These are phyloP conservation scores for Drosophila micromelanica DNA, from an alignment of 1,140 invertebrate genomes.

Conservation along the genomic window DNA sequence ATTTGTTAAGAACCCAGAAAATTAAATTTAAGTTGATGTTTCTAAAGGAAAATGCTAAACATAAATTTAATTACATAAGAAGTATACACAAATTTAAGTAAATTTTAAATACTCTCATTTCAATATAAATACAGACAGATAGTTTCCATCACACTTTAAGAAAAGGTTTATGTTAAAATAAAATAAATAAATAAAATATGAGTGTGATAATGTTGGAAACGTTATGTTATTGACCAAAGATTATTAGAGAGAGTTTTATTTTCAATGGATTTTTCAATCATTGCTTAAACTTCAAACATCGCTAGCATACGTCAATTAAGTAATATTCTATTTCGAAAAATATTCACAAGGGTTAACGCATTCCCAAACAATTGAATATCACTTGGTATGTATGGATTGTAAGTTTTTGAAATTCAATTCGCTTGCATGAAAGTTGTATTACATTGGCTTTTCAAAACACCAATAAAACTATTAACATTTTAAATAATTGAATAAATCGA, in stretches of 20 bases:
- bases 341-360: constrained; percentile 40
- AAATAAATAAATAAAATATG: no score
- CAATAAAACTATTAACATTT: constrained; percentile 52
- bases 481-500: constrained; percentile 31
- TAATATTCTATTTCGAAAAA: constrained; percentile 50
- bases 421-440: constrained; percentile 74
- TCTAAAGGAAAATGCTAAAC: background rate
- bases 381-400: constrained; percentile 48
- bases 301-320: constrained; percentile 23
- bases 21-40: background rate
- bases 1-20: constrained; percentile 7
- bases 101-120: background rate
- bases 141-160: background rate
- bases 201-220: constrained; percentile 10
- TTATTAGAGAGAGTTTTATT: constrained; percentile 2
- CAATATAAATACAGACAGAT: constrained; percentile 10
- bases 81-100: constrained; percentile 6
- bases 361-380: constrained; percentile 50
- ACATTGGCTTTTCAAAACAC: constrained; percentile 70
- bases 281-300: constrained; percentile 21
- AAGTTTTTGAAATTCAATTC: constrained; percentile 72
- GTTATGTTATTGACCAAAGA: constrained; percentile 11
- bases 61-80: constrained; percentile 7
- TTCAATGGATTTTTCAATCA: background rate
- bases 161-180: background rate